Base-by-base conservation (phyloP, 2,113 vertebrate species). In the Macroglossus sobrinus region DNA sequence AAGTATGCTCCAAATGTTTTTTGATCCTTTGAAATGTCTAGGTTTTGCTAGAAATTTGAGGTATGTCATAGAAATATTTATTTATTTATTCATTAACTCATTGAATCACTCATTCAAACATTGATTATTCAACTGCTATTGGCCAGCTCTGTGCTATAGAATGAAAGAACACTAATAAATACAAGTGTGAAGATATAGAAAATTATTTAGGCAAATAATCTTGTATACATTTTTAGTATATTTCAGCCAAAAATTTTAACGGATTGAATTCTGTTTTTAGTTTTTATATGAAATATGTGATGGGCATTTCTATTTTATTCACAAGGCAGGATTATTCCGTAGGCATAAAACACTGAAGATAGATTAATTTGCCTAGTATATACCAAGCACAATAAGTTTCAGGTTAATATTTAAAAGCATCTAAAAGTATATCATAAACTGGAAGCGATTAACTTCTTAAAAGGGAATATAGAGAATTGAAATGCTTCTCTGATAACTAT, bases 361-460 rank as follows among this genome's bases (percentile, higher is more conserved):
- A n/a, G 12, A 5, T 74, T 0, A 78, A 35, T 26, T 7, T 24
- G 7, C 1, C 13, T 21, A 6, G 0, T 7, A 9, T 3, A 9
- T 3, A 16, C 9, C 9, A 55, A 12, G 15, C 18, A 55, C 5
- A 64, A 2, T 7, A 89, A 80, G 81, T 2, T 26, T 12, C 50
- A 69, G 14, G 16, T 0, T 55, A 55, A 18, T 47, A 11, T 43
- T 53, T 72, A 5, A 47, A 12, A 26, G 50, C 5, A 50, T 50
- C 50, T 53, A 16, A 15, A 89, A 80, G 4, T 38, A 30, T 5
- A 43, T 22, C 28, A 14, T 18, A 75, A 84, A 3, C 0, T 40
- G 4, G 1, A 87, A 76, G 4, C 11, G 21, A 13, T 21, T 74
- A 47, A 2, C 2, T 47, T 78, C 7, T 45, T 63, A 35, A 45